phyloP scores from a whole-genome alignment of 2,888 invertebrate genomes.

The Acleris literana region DNA sequence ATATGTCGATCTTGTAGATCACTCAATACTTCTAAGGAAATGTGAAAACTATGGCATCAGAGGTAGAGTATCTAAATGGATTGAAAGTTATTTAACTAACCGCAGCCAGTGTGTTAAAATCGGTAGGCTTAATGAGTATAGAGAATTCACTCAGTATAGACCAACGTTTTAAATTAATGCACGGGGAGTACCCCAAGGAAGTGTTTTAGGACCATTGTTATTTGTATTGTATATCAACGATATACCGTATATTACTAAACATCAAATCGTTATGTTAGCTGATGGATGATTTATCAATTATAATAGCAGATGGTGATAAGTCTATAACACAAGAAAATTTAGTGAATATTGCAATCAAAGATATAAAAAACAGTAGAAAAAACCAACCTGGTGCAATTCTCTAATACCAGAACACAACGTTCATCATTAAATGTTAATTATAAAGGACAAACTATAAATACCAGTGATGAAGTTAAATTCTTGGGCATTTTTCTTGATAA shows the following conservation, averaged over 20 bases:
- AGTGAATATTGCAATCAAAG: not conserved
- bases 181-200: slow-evolving; percentile 5
- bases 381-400: no score
- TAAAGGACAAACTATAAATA: not conserved
- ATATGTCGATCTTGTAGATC: not conserved
- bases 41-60: slow-evolving; percentile 9
- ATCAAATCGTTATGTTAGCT: not conserved
- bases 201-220: not conserved
- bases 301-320: not conserved
- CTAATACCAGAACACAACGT: not conserved
- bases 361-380: no score
- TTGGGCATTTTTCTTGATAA: not conserved
- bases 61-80: slow-evolving; percentile 7
- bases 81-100: slow-evolving; percentile 5
- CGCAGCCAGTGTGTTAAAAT: slow-evolving; percentile 9
- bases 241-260: not conserved
- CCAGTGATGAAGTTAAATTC: not conserved
- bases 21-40: slow-evolving; percentile 2
- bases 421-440: not conserved
- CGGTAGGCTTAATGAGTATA: slow-evolving; percentile 2
- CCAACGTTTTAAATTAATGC: not conserved
- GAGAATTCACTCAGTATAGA: slow-evolving; percentile 1
- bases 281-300: not conserved
- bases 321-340: not conserved
- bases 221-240: not conserved